Evolutionary conservation across 2,888 invertebrate species (phyloP).

Genomic region (Hyalella azteca): DNA sequence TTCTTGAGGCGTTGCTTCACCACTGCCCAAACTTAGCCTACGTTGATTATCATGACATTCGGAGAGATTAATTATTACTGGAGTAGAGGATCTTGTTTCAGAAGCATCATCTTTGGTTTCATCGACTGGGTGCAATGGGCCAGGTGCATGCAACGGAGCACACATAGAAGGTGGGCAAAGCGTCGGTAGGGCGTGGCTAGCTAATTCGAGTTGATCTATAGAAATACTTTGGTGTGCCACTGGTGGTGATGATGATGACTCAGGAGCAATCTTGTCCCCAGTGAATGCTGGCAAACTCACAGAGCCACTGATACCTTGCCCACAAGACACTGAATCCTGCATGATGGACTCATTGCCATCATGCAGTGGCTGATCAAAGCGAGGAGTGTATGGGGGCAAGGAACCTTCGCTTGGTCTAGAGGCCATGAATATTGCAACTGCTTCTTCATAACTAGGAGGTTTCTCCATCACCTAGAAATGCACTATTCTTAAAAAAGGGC

Average conservation of each 20-base stretch:
- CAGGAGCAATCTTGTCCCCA: conserved; percentile 1
- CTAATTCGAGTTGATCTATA: neutral
- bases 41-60: neutral
- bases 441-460: conserved; percentile 54
- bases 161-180: too few species aligned
- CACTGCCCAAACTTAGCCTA: neutral
- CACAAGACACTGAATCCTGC: neutral
- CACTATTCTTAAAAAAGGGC: too few species aligned
- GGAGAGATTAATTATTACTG: neutral
- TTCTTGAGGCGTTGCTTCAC: neutral
- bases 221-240: conserved; percentile 20
- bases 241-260: neutral
- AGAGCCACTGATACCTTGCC: neutral
- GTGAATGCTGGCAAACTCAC: conserved; percentile 12
- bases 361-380: conserved; percentile 12
- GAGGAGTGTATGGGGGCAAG: conserved; percentile 43
- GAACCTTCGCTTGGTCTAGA: conserved; percentile 31
- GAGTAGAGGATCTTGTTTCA: neutral
- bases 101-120: neutral
- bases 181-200: neutral
- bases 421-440: conserved; percentile 38
- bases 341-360: neutral
- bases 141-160: neutral
- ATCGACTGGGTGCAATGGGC: neutral
- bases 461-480: conserved; percentile 46